Evolutionary conservation across 2,888 invertebrate genomes (phyloP).

Genomic region (Norana najaformis): DNA sequence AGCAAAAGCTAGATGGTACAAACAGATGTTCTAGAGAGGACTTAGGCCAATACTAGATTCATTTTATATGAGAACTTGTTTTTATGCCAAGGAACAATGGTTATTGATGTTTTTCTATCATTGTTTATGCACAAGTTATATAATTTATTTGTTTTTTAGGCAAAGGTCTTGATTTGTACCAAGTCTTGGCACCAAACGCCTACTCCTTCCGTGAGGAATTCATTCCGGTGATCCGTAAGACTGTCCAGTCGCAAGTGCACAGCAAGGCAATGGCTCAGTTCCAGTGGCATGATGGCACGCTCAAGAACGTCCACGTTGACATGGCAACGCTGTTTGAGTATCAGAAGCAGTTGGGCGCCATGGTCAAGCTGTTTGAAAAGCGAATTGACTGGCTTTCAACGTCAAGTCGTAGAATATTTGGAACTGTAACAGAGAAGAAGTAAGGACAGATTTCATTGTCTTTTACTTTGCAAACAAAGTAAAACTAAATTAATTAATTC

Average conservation of each 20-base stretch:
- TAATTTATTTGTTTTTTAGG: constrained; percentile 48
- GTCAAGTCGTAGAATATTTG: constrained; percentile 60
- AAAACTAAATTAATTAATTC: neutral
- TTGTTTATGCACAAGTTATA: neutral
- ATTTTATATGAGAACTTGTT: neutral
- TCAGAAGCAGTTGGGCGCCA: constrained; percentile 60
- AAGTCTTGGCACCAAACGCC: constrained; percentile 62
- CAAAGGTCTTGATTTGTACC: constrained; percentile 60
- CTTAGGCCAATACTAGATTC: no score
- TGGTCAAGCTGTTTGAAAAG: constrained; percentile 59
- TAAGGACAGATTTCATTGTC: constrained; percentile 40
- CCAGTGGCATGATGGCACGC: constrained; percentile 62
- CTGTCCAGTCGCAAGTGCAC: constrained; percentile 62
- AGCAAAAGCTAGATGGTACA: no score
- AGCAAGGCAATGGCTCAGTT: constrained; percentile 63
- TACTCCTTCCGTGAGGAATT: constrained; percentile 62
- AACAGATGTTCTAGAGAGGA: no score
- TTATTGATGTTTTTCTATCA: neutral
- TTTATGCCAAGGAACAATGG: neutral
- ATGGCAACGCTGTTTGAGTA: constrained; percentile 62
- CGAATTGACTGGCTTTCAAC: constrained; percentile 61
- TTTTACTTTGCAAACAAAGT: no score
- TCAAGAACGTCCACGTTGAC: constrained; percentile 63
- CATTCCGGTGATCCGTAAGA: constrained; percentile 61
- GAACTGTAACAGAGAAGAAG: constrained; percentile 60